These are phyloP conservation scores for Octopus sinensis DNA, from an alignment of 1,140 invertebrate species.

Conservation along the genomic window DNA sequence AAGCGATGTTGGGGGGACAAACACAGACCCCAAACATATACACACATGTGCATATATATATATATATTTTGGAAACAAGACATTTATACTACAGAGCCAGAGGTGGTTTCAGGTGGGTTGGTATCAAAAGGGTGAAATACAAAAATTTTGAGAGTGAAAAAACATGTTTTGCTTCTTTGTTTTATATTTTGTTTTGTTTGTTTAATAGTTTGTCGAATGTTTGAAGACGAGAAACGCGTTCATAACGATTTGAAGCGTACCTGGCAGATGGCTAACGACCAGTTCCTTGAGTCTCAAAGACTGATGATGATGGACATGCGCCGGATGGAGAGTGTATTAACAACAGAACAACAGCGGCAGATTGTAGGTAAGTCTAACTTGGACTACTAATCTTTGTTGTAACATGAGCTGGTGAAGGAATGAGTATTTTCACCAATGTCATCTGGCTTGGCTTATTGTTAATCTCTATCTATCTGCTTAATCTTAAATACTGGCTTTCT, in stretches of 20 bases:
- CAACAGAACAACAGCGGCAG: constrained; percentile 55
- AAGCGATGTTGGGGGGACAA: too few species aligned
- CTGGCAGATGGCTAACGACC: constrained; percentile 63
- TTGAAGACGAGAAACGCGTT: constrained; percentile 58
- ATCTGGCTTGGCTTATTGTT: too few species aligned
- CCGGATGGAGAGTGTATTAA: constrained; percentile 57
- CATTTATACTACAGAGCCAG: too few species aligned
- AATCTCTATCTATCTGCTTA: too few species aligned
- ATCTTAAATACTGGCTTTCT: too few species aligned
- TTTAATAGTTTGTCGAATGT: constrained; percentile 51
- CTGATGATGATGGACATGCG: constrained; percentile 60
- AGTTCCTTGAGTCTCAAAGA: constrained; percentile 62
- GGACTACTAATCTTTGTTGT: too few species aligned
- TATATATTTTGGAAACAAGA: too few species aligned
- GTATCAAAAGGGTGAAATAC: background rate
- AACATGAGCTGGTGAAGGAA: too few species aligned
- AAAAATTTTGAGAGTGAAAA: background rate
- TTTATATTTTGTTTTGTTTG: background rate
- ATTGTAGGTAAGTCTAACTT: constrained; percentile 38
- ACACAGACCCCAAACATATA: too few species aligned
- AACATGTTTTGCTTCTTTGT: background rate
- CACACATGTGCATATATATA: too few species aligned
- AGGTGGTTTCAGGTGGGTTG: too few species aligned
- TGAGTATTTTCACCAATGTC: too few species aligned
- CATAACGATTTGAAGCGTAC: constrained; percentile 60